Evolutionary conservation across 1,140 invertebrate genomes (phyloP).

Genomic region (Ctenoplectra terminalis): DNA sequence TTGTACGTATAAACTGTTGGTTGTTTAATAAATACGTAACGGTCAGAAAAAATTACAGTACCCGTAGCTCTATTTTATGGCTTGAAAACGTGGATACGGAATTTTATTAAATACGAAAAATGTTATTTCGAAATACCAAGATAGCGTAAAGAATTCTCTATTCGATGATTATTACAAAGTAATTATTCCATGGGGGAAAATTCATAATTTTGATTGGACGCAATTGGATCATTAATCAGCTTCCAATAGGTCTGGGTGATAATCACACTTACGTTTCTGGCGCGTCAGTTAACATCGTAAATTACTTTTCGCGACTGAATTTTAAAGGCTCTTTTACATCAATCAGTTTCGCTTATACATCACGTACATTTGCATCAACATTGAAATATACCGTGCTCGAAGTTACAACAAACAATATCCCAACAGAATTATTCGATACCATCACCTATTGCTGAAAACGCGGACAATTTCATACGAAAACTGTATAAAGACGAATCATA

Average conservation of each 20-base stretch:
- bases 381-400: not conserved
- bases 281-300: slow-evolving; percentile 53
- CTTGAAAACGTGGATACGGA: no score
- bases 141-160: no score
- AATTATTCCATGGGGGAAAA: not conserved
- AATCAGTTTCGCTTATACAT: not conserved
- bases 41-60: no score
- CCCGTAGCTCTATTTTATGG: no score
- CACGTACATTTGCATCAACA: not conserved
- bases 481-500: no score
- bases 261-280: slow-evolving; percentile 53
- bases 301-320: slow-evolving; percentile 49
- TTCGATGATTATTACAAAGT: not conserved
- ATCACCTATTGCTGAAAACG: not conserved
- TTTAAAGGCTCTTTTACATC: slow-evolving; percentile 43
- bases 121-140: no score
- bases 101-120: no score
- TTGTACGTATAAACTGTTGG: not conserved
- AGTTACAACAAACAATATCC: not conserved
- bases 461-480: not conserved
- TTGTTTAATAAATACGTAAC: no score
- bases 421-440: not conserved
- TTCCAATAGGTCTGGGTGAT: slow-evolving; percentile 25
- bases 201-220: slow-evolving; percentile 11
- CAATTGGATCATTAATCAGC: slow-evolving; percentile 20